Percentiles rank a stretch among this genome's conserved stretches.
These are phyloP conservation scores for Podarcis siculus DNA, from an alignment of 2,797 vertebrate genomes.

Conservation along the genomic window DNA sequence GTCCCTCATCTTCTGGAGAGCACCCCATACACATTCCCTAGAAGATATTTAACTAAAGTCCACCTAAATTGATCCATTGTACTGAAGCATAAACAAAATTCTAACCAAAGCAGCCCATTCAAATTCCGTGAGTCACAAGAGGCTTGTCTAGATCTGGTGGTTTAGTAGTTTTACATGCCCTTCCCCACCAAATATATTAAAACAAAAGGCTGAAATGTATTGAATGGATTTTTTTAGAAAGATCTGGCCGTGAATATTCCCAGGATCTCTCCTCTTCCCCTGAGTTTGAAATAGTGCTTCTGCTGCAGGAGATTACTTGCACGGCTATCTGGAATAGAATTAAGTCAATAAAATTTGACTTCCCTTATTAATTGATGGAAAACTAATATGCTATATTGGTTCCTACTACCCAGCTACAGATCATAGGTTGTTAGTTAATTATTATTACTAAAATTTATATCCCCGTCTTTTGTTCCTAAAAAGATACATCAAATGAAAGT, in stretches of 20 bases:
- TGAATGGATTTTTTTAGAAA: neutral
- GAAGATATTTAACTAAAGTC: neutral
- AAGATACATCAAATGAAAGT: neutral
- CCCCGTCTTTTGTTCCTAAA: neutral
- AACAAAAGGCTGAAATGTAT: neutral
- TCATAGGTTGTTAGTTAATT: too few species aligned
- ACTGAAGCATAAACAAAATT: neutral
- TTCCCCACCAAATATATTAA: neutral
- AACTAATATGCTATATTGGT: neutral
- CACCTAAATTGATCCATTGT: neutral
- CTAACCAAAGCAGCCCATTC: neutral
- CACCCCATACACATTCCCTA: neutral
- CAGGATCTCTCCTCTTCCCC: neutral
- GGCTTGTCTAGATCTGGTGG: neutral
- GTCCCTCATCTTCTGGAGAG: neutral
- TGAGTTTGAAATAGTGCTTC: neutral
- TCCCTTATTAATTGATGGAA: neutral
- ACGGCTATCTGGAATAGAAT: neutral
- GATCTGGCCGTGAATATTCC: neutral
- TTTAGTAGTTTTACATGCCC: neutral
- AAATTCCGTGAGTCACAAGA: neutral
- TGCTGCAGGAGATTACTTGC: neutral
- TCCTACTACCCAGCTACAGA: neutral
- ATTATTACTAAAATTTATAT: neutral
- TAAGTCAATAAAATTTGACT: neutral